These are phyloP conservation scores for Drosophila ficusphila DNA, from an alignment of 1,140 invertebrate genomes.

Conservation along the genomic window DNA sequence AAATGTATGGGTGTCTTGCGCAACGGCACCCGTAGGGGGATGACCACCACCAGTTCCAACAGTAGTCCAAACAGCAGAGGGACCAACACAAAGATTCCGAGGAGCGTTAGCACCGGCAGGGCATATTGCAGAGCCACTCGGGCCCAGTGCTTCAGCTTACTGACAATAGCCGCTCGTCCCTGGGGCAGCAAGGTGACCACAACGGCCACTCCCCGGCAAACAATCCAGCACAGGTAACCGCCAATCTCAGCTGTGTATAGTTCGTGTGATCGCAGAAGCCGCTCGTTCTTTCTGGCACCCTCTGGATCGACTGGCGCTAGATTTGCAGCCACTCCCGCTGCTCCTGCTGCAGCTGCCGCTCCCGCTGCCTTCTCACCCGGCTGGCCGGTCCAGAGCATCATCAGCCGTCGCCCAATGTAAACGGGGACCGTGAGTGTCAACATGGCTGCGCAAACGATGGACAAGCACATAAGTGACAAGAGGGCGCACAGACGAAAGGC, in stretches of 20 bases:
- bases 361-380: constrained; percentile 37
- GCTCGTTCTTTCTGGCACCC: constrained; percentile 84
- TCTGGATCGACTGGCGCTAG: constrained; percentile 42
- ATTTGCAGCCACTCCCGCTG: constrained; percentile 4
- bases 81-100: constrained; percentile 94
- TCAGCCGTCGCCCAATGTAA: constrained; percentile 93
- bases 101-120: constrained; percentile 87
- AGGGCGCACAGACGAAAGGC: constrained; percentile 90
- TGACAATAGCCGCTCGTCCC: constrained; percentile 91
- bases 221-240: constrained; percentile 96
- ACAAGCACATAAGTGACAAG: constrained; percentile 92
- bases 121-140: constrained; percentile 88
- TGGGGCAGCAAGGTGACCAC: constrained; percentile 94
- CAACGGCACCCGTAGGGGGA: constrained; percentile 95
- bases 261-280: constrained; percentile 93
- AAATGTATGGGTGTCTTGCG: constrained; percentile 97
- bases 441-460: constrained; percentile 88
- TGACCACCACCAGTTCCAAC: constrained; percentile 95
- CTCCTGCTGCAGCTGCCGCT: constrained; percentile 12
- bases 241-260: constrained; percentile 95
- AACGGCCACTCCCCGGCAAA: constrained; percentile 90
- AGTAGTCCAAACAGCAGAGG: constrained; percentile 96
- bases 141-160: constrained; percentile 91
- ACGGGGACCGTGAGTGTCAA: constrained; percentile 90
- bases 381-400: constrained; percentile 90